Evolutionary conservation across 2,113 vertebrate species (phyloP), one percentile per base, ranked within the genome.

Genomic region (Pyxicephalus adspersus): DNA sequence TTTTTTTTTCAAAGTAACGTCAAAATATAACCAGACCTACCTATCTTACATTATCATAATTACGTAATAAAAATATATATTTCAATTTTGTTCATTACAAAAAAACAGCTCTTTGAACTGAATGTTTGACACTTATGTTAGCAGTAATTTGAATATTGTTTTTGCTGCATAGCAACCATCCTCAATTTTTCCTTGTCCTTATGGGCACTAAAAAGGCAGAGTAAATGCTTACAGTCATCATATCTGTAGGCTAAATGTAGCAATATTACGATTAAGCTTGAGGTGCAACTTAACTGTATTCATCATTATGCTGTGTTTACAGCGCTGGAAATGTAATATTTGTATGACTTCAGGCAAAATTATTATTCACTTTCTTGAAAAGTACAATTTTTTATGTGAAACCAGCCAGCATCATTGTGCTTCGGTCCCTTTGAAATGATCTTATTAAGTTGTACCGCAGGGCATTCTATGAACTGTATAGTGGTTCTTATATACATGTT

Each of bases 351-450:
- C 25, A 52, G 66, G 66, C 66, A 70, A 70, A 51, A 70, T 70
- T 70, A 70, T 70, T 70, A 70, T 70, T 70, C 66, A 70, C 52
- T 38, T 70, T 70, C 66, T 51, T 70, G 66, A 70, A 52, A 52
- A 70, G 66, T 26, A 70, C 66, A 70, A 52, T 51, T 70, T 70
- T 50, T 26, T 70, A 70, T 70, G 66, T 52, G 45, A 70, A 52
- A 70, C 66, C 66, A 52, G 16, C 45, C 52, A 70, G 66, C 66
- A 70, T 70, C 22, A 23, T 68, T 45, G 34, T 68, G 66, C 45
- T 70, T 70, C 38, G 52, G 52, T 70, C 38, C 52, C 45, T 70
- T 70, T 70, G 66, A 70, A 70, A 70, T 70, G 45, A 52, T 70
- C 66, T 70, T 70, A 70, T 70, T 70, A 70, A 70, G 66, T 22